Base-by-base conservation (phyloP, 2,797 vertebrate genomes). In the Sylvilagus floridanus region DNA sequence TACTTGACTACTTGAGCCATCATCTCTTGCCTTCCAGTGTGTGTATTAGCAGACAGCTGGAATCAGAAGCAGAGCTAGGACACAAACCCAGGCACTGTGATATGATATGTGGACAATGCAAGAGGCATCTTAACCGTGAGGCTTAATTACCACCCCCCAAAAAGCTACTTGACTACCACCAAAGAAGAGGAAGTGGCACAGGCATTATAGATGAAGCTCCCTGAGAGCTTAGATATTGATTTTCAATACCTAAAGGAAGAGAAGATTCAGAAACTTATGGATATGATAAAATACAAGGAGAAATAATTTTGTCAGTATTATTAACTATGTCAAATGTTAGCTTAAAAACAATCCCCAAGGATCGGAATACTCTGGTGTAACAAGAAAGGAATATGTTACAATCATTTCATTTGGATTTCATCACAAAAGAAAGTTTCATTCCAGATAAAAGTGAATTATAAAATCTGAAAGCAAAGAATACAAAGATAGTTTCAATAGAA, bases 391-490 rank as follows among this genome's bases (percentile, higher is more conserved):
- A 22, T 62, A 1, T 5, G 30, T 42, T 68, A 89, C 7, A 88
- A 42, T 3, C 66, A 65, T 28, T 32, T 63, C 10, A 2, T 54
- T 7, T 26, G 57, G 30, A 42, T 66, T 96, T 84, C 52, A 69
- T 30, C 37, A 84, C 1, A 65, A 73, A 82, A 94, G 28, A 77
- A 7, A 76, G 1, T 17, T 54, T 72, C 22, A 19, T 72, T 77
- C 9, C 32, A 47, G 32, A 63, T 30, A 50, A 84, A 75, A 81
- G 37, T 37, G 63, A 89, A 75, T 69, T 73, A 54, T 24, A 84
- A 84, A 68, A 66, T 78, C 82, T 88, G 50, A 91, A 28, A 81
- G 37, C 77, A 82, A 94, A 92, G 52, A 83, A 30, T 79, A 71
- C 69, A 60, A 69, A 85, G 26, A 63, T 84, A 77, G 0, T 30